Percentiles rank a stretch among this genome's conserved stretches.
phyloP scores from a whole-genome alignment of 2,797 vertebrate species.

The Notamacropus eugenii region DNA sequence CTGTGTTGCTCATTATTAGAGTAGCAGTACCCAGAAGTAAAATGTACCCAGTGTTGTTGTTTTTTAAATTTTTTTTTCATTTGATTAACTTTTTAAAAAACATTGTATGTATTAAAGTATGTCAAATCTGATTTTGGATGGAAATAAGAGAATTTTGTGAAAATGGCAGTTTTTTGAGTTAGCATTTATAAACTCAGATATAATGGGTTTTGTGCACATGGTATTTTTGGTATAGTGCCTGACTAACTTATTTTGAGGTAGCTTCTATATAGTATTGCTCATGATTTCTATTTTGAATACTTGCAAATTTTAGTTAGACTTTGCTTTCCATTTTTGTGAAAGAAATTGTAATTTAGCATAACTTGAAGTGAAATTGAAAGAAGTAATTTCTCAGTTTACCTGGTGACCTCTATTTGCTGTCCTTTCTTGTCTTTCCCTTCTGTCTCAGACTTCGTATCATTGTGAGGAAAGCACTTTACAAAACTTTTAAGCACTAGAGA shows the following conservation, averaged over 20 bases:
- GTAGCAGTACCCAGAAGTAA: constrained; percentile 10
- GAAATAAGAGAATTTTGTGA: constrained; percentile 9
- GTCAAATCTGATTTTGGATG: constrained; percentile 24
- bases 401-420: neutral
- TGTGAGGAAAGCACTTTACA: neutral
- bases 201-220: neutral
- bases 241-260: neutral
- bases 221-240: neutral
- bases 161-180: neutral
- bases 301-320: neutral
- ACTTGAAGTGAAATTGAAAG: neutral
- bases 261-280: neutral
- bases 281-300: neutral
- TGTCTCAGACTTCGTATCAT: neutral
- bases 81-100: neutral
- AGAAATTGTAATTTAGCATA: neutral
- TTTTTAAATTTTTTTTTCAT: neutral
- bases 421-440: neutral
- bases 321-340: neutral
- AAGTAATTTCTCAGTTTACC: neutral
- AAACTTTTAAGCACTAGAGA: neutral
- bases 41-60: neutral
- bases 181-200: neutral
- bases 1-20: neutral
- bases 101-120: constrained; percentile 23